Base-by-base conservation (phyloP, 2,113 vertebrate genomes). In the Lagopus leucura region DNA sequence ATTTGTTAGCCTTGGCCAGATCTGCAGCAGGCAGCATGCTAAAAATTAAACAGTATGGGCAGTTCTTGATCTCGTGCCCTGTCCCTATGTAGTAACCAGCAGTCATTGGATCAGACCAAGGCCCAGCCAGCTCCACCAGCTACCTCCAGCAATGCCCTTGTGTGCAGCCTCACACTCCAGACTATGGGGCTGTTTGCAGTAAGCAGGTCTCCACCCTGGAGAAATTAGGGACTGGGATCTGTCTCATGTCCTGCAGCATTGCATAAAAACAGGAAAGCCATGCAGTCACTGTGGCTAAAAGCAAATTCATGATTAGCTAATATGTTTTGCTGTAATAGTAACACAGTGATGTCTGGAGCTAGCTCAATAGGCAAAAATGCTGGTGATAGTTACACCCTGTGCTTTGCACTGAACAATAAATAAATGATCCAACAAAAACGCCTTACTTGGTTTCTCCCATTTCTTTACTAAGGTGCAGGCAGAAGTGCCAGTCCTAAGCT, bases 241-340 rank as follows among this genome's bases (percentile, higher is more conserved):
- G 95, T 93, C 87, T 96, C 85, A 60, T 0, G 43, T 60, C 89
- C 81, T 40, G 48, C 73, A 90, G 83, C 45, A 20, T 74, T 94
- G 94, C 72, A 12, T 75, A 86, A 95, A 94, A 91, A 91, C 93
- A 94, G 91, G 96, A 96, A 96, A 94, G 92, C 81, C 38, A 3
- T 65, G 92, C 91, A 92, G 94, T 76, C 92, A 92, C 91, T 4
- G 81, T 92, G 91, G 86, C 92, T 96, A 92, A 95, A 96, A 96
- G 96, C 91, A 96, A 96, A 94, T 91, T 80, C 90, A 83, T 4
- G 67, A 96, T 96, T 95, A 96, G 95, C 96, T 96, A 93, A 96
- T 96, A 27, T 96, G 95, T 96, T 96, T 96, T 96, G 92, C 93
- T 95, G 80, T 85, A 92, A 78, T 78, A 93, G 80, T 77, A 95